phyloP scores from a whole-genome alignment of 2,888 invertebrate genomes.

The Sicus ferrugineus region DNA sequence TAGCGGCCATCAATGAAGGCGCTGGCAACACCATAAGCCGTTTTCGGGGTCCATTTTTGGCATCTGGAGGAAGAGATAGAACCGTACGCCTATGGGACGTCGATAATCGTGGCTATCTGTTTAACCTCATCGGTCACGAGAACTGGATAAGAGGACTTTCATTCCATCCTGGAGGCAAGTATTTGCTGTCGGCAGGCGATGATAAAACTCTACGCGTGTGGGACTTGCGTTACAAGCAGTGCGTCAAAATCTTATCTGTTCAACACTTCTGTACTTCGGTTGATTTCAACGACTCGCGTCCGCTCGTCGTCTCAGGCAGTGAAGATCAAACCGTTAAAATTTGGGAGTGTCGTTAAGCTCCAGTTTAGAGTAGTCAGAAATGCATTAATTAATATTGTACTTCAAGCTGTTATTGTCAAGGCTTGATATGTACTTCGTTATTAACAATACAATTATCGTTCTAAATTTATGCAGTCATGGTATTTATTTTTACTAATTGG shows the following conservation, averaged over 20 bases:
- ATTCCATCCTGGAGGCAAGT: constrained; percentile 99
- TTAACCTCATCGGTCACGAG: constrained; percentile 95
- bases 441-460: too few species aligned
- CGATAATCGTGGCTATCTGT: constrained; percentile 89
- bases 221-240: constrained; percentile 97
- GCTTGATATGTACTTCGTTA: constrained; percentile 49
- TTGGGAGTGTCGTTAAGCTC: constrained; percentile 97
- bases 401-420: constrained; percentile 37
- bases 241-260: constrained; percentile 97
- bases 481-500: constrained; percentile 39
- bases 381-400: constrained; percentile 23
- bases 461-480: constrained; percentile 38
- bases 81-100: constrained; percentile 96
- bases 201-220: constrained; percentile 98
- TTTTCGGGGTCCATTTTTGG: constrained; percentile 91
- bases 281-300: constrained; percentile 98
- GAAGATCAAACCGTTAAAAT: constrained; percentile 99
- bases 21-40: constrained; percentile 86
- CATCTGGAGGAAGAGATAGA: constrained; percentile 97
- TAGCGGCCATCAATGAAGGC: constrained; percentile 86
- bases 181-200: constrained; percentile 95
- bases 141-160: constrained; percentile 99
- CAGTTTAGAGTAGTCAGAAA: constrained; percentile 18
- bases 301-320: constrained; percentile 98
- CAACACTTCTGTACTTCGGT: constrained; percentile 99